Evolutionary conservation across 2,797 vertebrate genomes (phyloP).

Genomic region (Sebastes taczanowskii): DNA sequence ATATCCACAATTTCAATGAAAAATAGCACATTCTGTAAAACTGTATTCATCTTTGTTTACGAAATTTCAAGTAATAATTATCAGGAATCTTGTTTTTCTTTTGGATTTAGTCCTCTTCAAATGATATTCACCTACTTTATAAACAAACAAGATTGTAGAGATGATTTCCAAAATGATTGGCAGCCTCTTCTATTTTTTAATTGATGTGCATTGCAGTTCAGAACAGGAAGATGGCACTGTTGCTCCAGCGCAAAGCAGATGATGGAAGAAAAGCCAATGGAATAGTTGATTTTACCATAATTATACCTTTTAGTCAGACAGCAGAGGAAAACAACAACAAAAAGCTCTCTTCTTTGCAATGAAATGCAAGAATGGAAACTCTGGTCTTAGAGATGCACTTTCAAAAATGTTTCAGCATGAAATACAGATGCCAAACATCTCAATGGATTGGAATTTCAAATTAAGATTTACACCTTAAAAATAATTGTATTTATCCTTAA

Average conservation of each 20-base stretch:
- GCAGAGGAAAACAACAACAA: neutral
- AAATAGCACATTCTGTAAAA: neutral
- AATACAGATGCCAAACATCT: neutral
- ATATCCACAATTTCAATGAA: neutral
- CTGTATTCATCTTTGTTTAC: neutral
- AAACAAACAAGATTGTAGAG: too few species aligned
- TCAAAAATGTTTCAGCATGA: neutral
- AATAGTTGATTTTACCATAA: neutral
- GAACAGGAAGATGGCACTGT: neutral
- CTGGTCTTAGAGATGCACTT: neutral
- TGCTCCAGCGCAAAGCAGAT: neutral
- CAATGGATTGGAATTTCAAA: neutral
- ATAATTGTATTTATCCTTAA: too few species aligned
- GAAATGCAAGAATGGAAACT: neutral
- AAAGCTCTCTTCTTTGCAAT: neutral
- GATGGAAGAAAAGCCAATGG: neutral
- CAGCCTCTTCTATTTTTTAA: neutral
- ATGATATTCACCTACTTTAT: neutral
- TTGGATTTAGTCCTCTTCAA: neutral
- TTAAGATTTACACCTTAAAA: too few species aligned
- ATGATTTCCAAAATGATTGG: neutral
- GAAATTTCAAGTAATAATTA: rapidly evolving
- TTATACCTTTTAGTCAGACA: neutral
- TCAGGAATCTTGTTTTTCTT: neutral
- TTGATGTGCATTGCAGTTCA: neutral